phyloP scores from a whole-genome alignment of 30 jellyfish, hydroid and myxozoan species.

The Pelagia noctiluca region DNA sequence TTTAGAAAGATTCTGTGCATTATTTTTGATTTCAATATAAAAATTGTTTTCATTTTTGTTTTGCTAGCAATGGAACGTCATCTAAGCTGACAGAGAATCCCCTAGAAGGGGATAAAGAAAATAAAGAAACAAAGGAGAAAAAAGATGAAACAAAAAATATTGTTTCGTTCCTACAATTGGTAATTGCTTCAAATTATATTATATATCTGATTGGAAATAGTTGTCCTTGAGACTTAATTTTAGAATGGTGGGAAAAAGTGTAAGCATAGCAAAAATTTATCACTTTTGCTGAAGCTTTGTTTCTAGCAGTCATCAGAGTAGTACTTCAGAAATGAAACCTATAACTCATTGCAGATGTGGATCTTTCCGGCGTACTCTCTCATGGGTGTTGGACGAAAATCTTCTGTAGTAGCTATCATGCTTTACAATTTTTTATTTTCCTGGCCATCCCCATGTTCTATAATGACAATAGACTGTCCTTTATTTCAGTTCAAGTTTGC shows the following conservation, averaged over 20 bases:
- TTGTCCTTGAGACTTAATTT: neutral
- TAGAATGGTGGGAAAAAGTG: neutral
- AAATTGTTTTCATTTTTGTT: no score
- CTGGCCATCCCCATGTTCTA: neutral
- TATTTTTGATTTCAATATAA: no score
- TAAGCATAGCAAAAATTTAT: neutral
- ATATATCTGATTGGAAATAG: no score
- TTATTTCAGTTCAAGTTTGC: slow-evolving; percentile 75
- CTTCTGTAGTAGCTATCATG: neutral
- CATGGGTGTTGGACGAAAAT: neutral
- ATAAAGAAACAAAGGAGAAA: neutral
- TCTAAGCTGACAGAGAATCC: neutral
- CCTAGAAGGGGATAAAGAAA: slow-evolving; percentile 1
- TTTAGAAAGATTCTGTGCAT: no score
- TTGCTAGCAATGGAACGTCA: no score
- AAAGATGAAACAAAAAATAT: neutral
- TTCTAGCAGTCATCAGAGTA: no score
- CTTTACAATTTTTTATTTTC: neutral
- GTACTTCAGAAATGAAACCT: neutral
- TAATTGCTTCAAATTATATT: neutral
- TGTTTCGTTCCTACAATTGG: neutral
- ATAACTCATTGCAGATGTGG: neutral
- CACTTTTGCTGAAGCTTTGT: no score
- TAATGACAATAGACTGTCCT: neutral
- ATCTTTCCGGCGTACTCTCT: neutral